Conservation (phyloP, 37 sponge, comb jelly and placozoan species). For the Haliclona indistincta region DNA sequence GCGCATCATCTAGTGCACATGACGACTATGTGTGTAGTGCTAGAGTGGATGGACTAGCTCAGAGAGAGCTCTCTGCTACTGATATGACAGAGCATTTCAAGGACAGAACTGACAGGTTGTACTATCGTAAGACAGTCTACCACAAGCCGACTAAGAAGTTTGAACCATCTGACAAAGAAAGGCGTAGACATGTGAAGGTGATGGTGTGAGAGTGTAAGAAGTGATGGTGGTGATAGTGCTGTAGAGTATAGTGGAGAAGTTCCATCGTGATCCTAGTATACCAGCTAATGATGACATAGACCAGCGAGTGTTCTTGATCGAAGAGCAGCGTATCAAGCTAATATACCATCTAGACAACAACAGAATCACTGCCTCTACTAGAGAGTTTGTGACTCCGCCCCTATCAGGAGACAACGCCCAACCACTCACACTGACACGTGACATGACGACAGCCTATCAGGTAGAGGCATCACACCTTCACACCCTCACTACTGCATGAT, state of each 20-base stretch:
- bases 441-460: conserved; percentile 48
- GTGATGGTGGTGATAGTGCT: not conserved
- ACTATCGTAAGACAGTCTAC: conserved; percentile 62
- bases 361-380: conserved; percentile 75
- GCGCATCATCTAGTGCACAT: too few relatives aligned
- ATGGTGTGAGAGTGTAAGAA: not conserved
- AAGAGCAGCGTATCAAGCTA: conserved; percentile 71
- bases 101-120: conserved; percentile 79
- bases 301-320: conserved; percentile 62
- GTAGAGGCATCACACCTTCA: too few relatives aligned
- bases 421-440: conserved; percentile 43
- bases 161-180: conserved; percentile 50
- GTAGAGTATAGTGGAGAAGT: conserved; percentile 76
- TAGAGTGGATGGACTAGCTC: conserved; percentile 85
- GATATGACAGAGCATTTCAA: conserved; percentile 77
- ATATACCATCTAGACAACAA: conserved; percentile 82
- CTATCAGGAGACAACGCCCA: conserved; percentile 56
- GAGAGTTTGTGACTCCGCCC: conserved; percentile 74
- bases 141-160: conserved; percentile 45
- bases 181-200: conserved; percentile 32
- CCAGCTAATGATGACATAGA: conserved; percentile 79
- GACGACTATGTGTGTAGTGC: conserved; percentile 60
- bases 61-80: conserved; percentile 66
- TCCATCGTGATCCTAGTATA: conserved; percentile 63
- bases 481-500: not conserved